Evolutionary conservation across 1,140 invertebrate species (phyloP).

Genomic region (Drosophila varians): DNA sequence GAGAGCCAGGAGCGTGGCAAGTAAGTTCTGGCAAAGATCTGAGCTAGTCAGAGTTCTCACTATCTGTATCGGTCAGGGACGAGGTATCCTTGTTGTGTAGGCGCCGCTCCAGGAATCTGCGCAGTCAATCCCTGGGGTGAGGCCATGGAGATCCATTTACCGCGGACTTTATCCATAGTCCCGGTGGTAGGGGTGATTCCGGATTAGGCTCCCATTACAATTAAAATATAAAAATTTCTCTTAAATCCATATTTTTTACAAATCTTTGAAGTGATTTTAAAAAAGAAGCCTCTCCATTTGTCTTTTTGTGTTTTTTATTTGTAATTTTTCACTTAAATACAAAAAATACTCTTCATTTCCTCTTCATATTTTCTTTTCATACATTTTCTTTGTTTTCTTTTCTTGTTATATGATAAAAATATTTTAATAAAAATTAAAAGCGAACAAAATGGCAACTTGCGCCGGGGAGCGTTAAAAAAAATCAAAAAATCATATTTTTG

Average conservation of each 20-base stretch:
- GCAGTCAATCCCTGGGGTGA: not conserved
- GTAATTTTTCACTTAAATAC: slow-evolving; percentile 77
- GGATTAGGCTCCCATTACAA: too few relatives aligned
- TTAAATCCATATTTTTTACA: too few relatives aligned
- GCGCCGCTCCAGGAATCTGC: not conserved
- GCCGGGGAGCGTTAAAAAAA: slow-evolving; percentile 57
- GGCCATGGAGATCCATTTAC: not conserved
- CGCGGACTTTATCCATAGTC: not conserved
- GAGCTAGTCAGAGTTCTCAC: not conserved
- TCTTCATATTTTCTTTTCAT: slow-evolving; percentile 51
- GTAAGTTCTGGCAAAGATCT: not conserved
- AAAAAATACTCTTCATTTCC: slow-evolving; percentile 78
- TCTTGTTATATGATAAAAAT: slow-evolving; percentile 67
- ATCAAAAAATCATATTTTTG: slow-evolving; percentile 25
- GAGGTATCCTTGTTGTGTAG: not conserved
- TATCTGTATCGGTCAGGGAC: not conserved
- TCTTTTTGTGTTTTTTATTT: slow-evolving; percentile 71
- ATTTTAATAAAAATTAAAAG: slow-evolving; percentile 73
- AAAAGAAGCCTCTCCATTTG: not conserved
- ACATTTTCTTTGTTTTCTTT: slow-evolving; percentile 30
- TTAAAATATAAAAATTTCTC: too few relatives aligned
- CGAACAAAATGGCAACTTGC: slow-evolving; percentile 76
- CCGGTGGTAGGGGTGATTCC: not conserved
- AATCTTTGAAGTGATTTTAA: not conserved
- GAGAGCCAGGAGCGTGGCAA: not conserved